Conservation (phyloP, 2,113 vertebrate genomes). For the Tenrec ecaudatus region DNA sequence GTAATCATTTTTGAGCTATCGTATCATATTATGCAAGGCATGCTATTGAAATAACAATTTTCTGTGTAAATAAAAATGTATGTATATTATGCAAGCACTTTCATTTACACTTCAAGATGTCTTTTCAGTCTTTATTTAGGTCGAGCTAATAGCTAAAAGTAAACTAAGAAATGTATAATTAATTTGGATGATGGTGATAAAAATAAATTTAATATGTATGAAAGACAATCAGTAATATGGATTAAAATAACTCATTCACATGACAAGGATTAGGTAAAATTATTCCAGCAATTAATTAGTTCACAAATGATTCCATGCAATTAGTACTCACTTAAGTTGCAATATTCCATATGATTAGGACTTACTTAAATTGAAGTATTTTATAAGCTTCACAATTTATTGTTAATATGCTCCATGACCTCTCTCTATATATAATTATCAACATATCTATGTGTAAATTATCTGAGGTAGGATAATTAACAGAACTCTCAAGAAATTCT, state of each 20-base stretch:
- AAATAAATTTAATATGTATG: not conserved
- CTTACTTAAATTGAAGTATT: not conserved
- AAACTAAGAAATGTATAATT: not conserved
- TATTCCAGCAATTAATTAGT: not conserved
- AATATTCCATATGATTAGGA: not conserved
- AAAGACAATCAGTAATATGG: not conserved
- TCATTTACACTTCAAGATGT: not conserved
- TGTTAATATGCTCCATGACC: not conserved
- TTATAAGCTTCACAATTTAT: constrained; percentile 6
- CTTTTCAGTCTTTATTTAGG: not conserved
- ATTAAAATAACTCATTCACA: not conserved
- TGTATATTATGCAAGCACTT: not conserved
- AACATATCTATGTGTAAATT: not conserved
- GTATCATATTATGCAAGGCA: constrained; percentile 55
- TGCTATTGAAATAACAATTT: constrained; percentile 9
- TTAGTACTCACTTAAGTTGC: not conserved
- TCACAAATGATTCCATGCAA: not conserved
- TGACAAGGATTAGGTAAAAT: not conserved
- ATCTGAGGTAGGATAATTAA: not conserved
- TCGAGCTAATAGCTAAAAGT: not conserved
- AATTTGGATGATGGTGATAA: not conserved
- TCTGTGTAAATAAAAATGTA: constrained; percentile 38
- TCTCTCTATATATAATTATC: no score
- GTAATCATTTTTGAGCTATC: constrained; percentile 41
- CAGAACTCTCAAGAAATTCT: not conserved